Base-by-base conservation (phyloP, 2,797 vertebrate genomes). In the Hydrolagus colliei region DNA sequence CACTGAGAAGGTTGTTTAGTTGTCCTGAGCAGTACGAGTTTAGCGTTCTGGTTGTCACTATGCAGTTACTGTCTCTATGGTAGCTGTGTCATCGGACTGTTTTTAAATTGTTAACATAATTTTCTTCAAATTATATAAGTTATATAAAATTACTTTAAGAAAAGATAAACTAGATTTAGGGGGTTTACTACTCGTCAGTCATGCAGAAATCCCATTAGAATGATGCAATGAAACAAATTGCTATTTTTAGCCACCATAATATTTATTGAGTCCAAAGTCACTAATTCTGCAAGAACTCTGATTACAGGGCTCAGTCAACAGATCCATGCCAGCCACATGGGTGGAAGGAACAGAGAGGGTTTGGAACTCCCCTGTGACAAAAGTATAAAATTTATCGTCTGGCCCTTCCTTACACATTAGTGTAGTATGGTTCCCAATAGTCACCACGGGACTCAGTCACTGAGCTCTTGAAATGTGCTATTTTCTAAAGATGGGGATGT, bases 161-260 rank as follows among this genome's bases (percentile, higher is more conserved):
- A 73, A 73, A 52, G 41, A 52, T 1, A 94, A 94, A 93, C 93
- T 89, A 87, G 90, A 91, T 92, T 93, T 93, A 92, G 93, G 93
- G 91, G 93, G 93, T 93, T 94, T 93, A 94, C 92, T 92, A 91
- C 91, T 92, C 89, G 92, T 93, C 94, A 93, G 93, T 93, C 92
- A 92, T 94, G 92, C 41, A 52, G 41, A 52, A 52, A 87, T 89
- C 90, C 90, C 91, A 90, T 93, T 93, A 93, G 91, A 92, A 91
- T 88, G 89, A 92, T 93, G 93, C 93, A 94, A 93, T 93, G 91
- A 92, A 87, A 95, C 95, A 94, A 94, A 92, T 92, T 93, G 93
- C 93, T 92, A 93, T 92, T 94, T 94, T 94, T 93, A 92, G 92
- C 93, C 92, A 93, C 90, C 91, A 91, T 88, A 90, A 86, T 87